Percentiles rank a stretch among this genome's conserved stretches.
These are phyloP conservation scores for Tethea ocularis DNA, from an alignment of 2,888 invertebrate species.

Conservation along the genomic window DNA sequence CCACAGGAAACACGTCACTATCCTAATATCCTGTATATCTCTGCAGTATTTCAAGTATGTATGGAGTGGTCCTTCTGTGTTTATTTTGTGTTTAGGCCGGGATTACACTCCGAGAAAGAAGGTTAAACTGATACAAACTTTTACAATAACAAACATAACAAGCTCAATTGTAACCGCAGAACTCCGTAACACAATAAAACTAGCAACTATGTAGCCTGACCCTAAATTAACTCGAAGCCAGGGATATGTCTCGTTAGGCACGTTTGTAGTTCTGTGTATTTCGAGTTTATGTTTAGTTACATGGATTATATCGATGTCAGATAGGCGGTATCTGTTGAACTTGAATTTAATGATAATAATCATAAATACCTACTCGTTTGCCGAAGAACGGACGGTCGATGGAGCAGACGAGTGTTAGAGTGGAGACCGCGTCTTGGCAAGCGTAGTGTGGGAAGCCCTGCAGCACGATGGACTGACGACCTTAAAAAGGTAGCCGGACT, in stretches of 20 bases:
- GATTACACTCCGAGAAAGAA: slow-evolving; percentile 10
- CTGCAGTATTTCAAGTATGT: not conserved
- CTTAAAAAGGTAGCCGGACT: no score
- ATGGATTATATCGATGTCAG: no score
- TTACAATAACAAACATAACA: slow-evolving; percentile 12
- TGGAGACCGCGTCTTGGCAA: no score
- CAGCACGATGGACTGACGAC: no score
- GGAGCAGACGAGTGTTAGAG: no score
- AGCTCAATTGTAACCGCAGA: slow-evolving; percentile 9
- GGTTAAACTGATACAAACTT: slow-evolving; percentile 12
- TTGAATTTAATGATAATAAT: no score
- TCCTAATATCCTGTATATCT: no score
- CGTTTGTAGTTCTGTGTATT: slow-evolving; percentile 6
- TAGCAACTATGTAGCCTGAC: slow-evolving; percentile 7
- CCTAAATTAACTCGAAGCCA: slow-evolving; percentile 7
- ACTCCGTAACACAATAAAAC: slow-evolving; percentile 9
- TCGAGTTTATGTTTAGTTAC: not conserved
- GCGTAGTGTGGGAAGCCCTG: no score
- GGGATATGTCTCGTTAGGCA: slow-evolving; percentile 2
- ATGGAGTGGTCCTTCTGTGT: not conserved
- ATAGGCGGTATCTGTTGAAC: no score
- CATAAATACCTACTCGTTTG: no score
- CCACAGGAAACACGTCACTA: no score
- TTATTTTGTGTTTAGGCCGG: not conserved
- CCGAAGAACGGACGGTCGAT: no score